Evolutionary conservation across 2,113 vertebrate genomes (phyloP), one percentile per base, ranked within the genome.

Genomic region (Larimichthys crocea): DNA sequence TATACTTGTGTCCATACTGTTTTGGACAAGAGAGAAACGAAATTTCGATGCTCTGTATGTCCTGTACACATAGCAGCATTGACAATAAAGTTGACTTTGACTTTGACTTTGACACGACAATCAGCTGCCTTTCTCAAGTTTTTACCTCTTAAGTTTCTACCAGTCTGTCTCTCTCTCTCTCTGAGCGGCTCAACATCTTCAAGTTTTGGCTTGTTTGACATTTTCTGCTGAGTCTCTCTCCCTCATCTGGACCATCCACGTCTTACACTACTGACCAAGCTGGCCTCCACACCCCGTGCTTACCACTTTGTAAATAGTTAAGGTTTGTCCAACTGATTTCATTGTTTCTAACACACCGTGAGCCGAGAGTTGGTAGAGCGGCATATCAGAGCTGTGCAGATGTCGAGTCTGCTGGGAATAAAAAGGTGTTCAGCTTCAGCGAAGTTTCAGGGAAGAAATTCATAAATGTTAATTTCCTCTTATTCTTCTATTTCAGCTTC

Each of bases 401-500:
- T 69, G 42, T 44, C 44, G 2, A 5, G 14, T 31, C 55, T 68
- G 49, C 24, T 35, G 59, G 19, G 19, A 44, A 59, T 60, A 48
- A 55, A 22, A 56, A 42, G 12, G 46, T n/a, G 17, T 16, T 60
- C 31, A 15, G 9, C 49, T 71, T 62, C 5, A 55, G 55, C 26
- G 12, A 55, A 55, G 9, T 56, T 71, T 62, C 5, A 55, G 55
- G 40, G 12, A 55, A 55, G 49, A 17, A 22, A 12, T 57, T 42
- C 9, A 56, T 2, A 5, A 1, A 35, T 56, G 16, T 44, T 57
- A 14, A 75, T 59, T 42, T 19, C 9, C n/a, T 19, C 29, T 52
- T 3, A 2, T 84, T 74, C 24, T 80, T 80, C 64, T 48, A 6
- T 95, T 95, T 66, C 94, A 99, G 98, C 96, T 99, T 83, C 96